Conservation (phyloP, 2,888 invertebrate species). For the Dendrolimus pini region DNA sequence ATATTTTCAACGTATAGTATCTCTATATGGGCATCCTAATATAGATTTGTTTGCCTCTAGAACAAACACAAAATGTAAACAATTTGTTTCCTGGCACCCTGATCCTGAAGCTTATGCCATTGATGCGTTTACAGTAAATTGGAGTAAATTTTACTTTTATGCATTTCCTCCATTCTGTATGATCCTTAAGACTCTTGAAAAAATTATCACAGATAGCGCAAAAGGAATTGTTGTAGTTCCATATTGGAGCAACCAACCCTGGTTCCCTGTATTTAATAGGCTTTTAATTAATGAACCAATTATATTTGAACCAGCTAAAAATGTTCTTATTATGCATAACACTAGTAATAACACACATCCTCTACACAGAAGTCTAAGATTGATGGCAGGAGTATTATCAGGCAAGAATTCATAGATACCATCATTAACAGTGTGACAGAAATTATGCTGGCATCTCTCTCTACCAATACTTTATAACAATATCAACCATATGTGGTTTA, state of each 20-base stretch:
- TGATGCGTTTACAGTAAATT: constrained; percentile 20
- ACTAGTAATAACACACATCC: too few species aligned
- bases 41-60: constrained; percentile 20
- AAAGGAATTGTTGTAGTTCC: constrained; percentile 17
- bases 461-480: too few species aligned
- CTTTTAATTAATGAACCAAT: too few species aligned
- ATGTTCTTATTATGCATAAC: too few species aligned
- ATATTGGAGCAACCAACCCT: constrained; percentile 17
- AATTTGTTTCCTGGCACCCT: constrained; percentile 15
- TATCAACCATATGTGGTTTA: too few species aligned
- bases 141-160: constrained; percentile 15
- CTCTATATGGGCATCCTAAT: constrained; percentile 10
- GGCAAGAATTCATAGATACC: too few species aligned
- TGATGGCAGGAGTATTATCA: too few species aligned
- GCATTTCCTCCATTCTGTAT: constrained; percentile 17
- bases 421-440: too few species aligned
- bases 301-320: too few species aligned
- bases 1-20: constrained; percentile 1
- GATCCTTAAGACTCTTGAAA: constrained; percentile 14
- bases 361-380: too few species aligned
- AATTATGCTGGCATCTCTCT: too few species aligned
- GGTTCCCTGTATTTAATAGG: constrained; percentile 10
- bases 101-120: constrained; percentile 16
- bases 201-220: constrained; percentile 16
- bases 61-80: constrained; percentile 16